These are phyloP conservation scores for Corynorhinus townsendii DNA, from an alignment of 2,113 vertebrate species.

Conservation along the genomic window DNA sequence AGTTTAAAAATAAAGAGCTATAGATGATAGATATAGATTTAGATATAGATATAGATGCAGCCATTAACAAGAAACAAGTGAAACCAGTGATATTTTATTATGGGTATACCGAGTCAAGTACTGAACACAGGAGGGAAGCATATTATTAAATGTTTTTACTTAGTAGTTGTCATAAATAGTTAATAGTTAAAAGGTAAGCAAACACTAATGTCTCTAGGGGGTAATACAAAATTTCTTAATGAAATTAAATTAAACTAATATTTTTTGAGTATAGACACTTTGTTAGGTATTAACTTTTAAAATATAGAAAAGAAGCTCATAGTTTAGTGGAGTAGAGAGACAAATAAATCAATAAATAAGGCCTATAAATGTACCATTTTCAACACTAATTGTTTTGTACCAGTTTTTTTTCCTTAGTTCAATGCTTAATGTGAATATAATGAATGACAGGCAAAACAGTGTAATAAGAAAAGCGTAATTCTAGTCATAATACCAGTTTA, in stretches of 20 bases:
- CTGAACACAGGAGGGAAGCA: background rate
- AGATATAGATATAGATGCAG: background rate
- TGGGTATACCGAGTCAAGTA: background rate
- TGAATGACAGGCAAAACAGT: background rate
- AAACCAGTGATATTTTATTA: background rate
- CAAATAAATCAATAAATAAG: background rate
- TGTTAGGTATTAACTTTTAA: background rate
- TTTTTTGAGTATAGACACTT: background rate
- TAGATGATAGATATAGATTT: background rate
- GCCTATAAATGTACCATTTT: background rate
- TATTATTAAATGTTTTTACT: background rate
- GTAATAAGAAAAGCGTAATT: background rate
- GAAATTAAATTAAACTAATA: background rate
- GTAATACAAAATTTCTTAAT: background rate
- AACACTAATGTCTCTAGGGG: background rate
- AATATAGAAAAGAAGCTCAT: background rate
- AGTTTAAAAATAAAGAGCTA: background rate
- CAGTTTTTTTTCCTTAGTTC: background rate
- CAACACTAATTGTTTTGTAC: background rate
- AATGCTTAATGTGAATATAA: background rate
- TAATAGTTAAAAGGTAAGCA: background rate
- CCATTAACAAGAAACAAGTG: background rate
- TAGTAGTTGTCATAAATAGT: background rate
- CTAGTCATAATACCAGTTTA: background rate
- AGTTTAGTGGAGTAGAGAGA: background rate